These are phyloP conservation scores for Oreochromis grahami DNA, from an alignment of 2,797 vertebrate species.

Conservation along the genomic window DNA sequence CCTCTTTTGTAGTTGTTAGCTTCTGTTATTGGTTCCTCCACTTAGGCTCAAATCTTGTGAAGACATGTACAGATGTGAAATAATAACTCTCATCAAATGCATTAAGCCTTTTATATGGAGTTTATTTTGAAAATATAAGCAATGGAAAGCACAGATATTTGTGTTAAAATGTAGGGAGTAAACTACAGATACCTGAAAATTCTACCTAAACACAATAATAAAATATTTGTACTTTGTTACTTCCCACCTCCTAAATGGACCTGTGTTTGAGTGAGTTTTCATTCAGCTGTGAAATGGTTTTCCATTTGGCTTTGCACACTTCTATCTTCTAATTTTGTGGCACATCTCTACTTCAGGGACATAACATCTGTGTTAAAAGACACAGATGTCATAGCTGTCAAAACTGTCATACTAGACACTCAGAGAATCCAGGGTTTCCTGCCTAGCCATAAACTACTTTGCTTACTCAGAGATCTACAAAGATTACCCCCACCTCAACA, in stretches of 20 bases:
- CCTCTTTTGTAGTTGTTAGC: neutral
- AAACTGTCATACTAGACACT: neutral
- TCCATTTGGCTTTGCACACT: neutral
- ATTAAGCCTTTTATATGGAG: neutral
- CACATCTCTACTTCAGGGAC: neutral
- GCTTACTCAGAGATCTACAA: neutral
- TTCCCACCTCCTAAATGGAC: neutral
- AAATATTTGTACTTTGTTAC: neutral
- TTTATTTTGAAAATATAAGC: neutral
- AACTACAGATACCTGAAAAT: neutral
- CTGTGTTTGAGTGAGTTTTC: neutral
- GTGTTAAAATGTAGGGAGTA: neutral
- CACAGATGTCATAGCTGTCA: neutral
- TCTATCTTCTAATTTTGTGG: neutral
- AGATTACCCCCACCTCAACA: neutral
- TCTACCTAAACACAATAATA: neutral
- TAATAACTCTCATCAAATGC: neutral
- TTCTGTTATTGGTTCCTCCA: neutral
- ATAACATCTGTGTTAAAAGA: neutral
- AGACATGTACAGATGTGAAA: neutral
- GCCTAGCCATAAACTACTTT: neutral
- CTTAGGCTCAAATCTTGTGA: neutral
- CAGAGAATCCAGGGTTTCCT: neutral
- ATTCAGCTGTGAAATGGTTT: neutral
- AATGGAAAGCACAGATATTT: neutral